Conservation (phyloP, 2,113 vertebrate species). For the Chaenocephalus aceratus region DNA sequence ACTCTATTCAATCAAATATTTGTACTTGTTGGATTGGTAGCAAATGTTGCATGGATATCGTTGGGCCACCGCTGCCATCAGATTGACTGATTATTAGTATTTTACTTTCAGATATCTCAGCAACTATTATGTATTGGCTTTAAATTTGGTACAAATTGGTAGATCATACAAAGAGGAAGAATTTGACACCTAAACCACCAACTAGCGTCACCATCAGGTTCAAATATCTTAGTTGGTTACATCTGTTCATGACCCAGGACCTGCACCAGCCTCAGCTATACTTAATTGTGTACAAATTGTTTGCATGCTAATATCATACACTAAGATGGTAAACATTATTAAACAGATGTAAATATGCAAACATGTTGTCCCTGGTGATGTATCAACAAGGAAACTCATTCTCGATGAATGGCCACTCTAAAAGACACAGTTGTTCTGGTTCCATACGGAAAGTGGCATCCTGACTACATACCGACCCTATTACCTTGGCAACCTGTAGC, state of each 20-base stretch:
- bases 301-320: neutral
- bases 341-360: too few relatives aligned
- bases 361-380: neutral
- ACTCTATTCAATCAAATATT: too few relatives aligned
- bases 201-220: neutral
- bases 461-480: neutral
- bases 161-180: too few relatives aligned
- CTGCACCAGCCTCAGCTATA: neutral
- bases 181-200: neutral
- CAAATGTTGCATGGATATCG: too few relatives aligned
- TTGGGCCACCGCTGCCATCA: too few relatives aligned
- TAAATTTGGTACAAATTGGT: too few relatives aligned
- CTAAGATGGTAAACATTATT: too few relatives aligned
- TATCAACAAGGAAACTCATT: neutral
- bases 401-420: neutral
- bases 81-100: too few relatives aligned
- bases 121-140: too few relatives aligned
- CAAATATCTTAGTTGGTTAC: neutral
- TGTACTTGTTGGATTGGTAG: too few relatives aligned
- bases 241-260: neutral
- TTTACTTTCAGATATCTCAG: too few relatives aligned
- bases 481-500: conserved; percentile 4
- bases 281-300: neutral
- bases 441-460: neutral
- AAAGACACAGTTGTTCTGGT: neutral